Base-by-base conservation (phyloP, 2,888 invertebrate species). In the Chalcis sispes region DNA sequence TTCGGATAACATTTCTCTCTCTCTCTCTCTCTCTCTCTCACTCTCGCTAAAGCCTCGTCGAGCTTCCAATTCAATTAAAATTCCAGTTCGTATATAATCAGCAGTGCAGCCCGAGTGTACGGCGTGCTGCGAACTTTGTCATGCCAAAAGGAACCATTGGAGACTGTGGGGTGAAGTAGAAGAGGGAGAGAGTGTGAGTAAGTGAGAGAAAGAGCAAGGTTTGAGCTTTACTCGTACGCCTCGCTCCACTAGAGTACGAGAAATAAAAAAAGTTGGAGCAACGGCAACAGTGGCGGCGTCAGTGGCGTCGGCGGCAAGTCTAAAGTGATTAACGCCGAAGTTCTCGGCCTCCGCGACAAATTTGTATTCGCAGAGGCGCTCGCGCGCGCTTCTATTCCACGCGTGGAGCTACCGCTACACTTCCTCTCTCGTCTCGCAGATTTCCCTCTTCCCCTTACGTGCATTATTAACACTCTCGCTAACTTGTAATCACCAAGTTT, bases 291-390 rank as follows among this genome's bases (percentile, higher is more conserved):
- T 1, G 29, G 15, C 29, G 36, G 13, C n/a, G n/a, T n/a, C n/a
- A n/a, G n/a, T n/a, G 2, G 15, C 0, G 18, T 54, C 29, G 36
- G n/a, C 48, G 50, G 29, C 8, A 48, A 42, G 50, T 70, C 40
- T 48, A 25, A 54, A 42, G 64, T 58, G 52, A 72, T 72, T 56
- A 72, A 65, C 64, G 48, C 46, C 29, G 13, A 65, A 72, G 64
- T 72, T 72, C 36, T n/a, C n/a, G n/a, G 64, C 8, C 27, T 20
- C 42, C 40, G 20, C 27, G 58, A 58, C 62, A 52, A 70, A 61
- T 70, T 70, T 27, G 61, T 61, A 61, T 61, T 70, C 29, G 36
- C 1, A 15, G 32, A 3, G 32, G 32, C 32, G 32, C 8, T 8
- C 2, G 42, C 42, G 42, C 13, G n/a, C 3, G 20, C 50, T 2